Evolutionary conservation across 2,888 invertebrate species (phyloP).

Genomic region (Diogma glabrata): DNA sequence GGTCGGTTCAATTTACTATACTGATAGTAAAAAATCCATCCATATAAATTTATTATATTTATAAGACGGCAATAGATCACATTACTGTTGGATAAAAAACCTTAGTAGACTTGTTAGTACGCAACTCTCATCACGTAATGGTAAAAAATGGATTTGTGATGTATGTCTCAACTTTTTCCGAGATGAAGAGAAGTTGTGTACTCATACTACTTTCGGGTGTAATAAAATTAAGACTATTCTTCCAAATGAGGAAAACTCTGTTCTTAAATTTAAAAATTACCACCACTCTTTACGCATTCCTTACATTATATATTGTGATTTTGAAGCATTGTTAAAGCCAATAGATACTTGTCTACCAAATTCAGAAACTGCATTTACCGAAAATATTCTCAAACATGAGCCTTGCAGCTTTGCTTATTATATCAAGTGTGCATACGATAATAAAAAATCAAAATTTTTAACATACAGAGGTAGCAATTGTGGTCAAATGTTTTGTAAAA

Average conservation of each 20-base stretch:
- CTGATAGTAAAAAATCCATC: conserved; percentile 17
- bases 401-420: background rate
- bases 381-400: background rate
- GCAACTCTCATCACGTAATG: conserved; percentile 14
- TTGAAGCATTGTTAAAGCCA: conserved; percentile 16
- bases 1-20: conserved; percentile 17
- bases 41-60: conserved; percentile 22
- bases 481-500: conserved; percentile 18
- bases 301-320: conserved; percentile 20
- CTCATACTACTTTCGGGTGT: conserved; percentile 11
- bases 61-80: background rate
- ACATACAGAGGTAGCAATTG: conserved; percentile 11
- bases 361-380: background rate
- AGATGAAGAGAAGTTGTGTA: conserved; percentile 19
- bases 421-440: background rate
- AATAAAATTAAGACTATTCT: conserved; percentile 11
- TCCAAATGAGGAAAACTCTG: conserved; percentile 18
- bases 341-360: conserved; percentile 19
- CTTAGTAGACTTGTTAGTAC: background rate
- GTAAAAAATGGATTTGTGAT: conserved; percentile 22
- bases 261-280: conserved; percentile 17
- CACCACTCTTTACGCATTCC: conserved; percentile 17
- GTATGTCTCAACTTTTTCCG: conserved; percentile 21
- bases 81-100: background rate
- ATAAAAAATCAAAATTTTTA: background rate